Evolutionary conservation across 2,888 invertebrate genomes (phyloP), one percentile per base, ranked within the genome.

Genomic region (Hylaea fasciaria): DNA sequence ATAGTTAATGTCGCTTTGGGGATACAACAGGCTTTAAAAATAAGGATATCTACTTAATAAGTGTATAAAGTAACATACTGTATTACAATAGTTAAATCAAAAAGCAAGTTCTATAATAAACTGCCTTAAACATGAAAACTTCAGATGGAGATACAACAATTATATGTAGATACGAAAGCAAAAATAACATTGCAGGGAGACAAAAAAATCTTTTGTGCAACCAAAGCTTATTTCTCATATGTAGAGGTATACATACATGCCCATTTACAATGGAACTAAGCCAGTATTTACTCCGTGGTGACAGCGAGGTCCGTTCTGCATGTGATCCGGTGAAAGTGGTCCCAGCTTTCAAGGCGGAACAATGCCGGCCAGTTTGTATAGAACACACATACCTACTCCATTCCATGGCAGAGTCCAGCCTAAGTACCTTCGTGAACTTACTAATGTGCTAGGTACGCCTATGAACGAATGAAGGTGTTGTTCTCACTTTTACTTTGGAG

Each of bases 251-350:
- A 41, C 32, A 14, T 37, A 50, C n/a, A 17, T 22, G 9, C n/a
- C 22, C 1, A 28, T 22, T 44, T 29, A 4, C 45, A 44, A 46
- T 54, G 14, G 28, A 55, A 40, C 16, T 51, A 52, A 60, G 32
- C 49, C 16, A 3, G n/a, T 52, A 50, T 67, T 60, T 66, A 61
- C 72, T 70, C 73, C 76, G 72, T 74, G 65, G 72, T 70, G 52
- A 52, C 57, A 58, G 81, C 51, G 41, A 46, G 47, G 52, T 47
- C 51, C 46, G 47, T 58, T 83, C 80, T 81, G 80, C 80, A 78
- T 77, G 68, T 66, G 73, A 78, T 72, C 71, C 69, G 75, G 82
- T 73, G 85, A 86, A 85, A 86, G 86, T 83, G 76, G 77, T 71
- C 72, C 71, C 69, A 67, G 72, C 80, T 78, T 79, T 80, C 78